Percentiles rank a stretch among this genome's conserved stretches.
phyloP scores from a whole-genome alignment of 2,113 vertebrate genomes.

The Gymnarchus niloticus region DNA sequence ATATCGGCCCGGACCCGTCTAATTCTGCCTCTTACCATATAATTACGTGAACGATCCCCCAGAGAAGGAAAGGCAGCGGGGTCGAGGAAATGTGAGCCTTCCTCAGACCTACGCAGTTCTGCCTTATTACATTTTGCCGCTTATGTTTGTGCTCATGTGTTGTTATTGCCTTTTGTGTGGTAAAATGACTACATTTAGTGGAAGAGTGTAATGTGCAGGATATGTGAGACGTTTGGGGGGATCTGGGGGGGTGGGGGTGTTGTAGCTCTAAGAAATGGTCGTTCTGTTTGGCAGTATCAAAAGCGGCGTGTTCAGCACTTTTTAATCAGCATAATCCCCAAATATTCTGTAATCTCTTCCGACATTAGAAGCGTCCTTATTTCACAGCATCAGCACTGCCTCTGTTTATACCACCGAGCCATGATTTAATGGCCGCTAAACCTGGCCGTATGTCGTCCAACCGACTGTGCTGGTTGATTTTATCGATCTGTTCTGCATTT shows the following conservation, averaged over 20 bases:
- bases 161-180: not conserved
- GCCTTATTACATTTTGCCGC: not conserved
- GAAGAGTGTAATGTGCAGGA: not conserved
- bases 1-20: not conserved
- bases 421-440: not conserved
- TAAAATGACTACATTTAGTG: not conserved
- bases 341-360: not conserved
- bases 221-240: constrained; percentile 7
- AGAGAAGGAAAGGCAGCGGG: not conserved
- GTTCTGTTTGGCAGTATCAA: not conserved
- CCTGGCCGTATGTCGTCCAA: not conserved
- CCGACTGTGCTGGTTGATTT: too few species aligned
- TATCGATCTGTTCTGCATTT: not conserved
- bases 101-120: not conserved
- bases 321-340: constrained; percentile 12
- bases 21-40: not conserved
- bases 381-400: not conserved
- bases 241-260: not conserved
- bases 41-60: constrained; percentile 6
- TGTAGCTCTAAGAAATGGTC: not conserved
- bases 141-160: not conserved
- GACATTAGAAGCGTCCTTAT: not conserved
- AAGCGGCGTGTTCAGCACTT: not conserved
- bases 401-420: not conserved
- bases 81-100: not conserved